A percentile compares a stretch with the other conserved stretches of the same genome.
phyloP scores from a whole-genome alignment of 2,797 vertebrate genomes.

The Phalloptychus januarius region DNA sequence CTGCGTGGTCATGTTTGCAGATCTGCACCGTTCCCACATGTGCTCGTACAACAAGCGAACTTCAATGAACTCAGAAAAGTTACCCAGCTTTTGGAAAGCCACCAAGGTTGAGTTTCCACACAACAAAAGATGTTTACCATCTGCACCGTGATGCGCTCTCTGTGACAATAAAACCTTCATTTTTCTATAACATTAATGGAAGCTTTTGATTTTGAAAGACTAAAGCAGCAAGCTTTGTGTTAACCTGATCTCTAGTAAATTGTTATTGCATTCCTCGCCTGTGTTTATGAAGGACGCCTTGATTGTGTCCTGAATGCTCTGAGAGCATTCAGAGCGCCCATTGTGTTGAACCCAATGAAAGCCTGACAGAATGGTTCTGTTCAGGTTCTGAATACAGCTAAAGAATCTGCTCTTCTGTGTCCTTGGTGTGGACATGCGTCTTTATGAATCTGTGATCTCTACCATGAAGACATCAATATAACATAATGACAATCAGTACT shows the following conservation, averaged over 20 bases:
- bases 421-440: background rate
- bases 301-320: background rate
- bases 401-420: background rate
- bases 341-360: constrained; percentile 3
- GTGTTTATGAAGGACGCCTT: background rate
- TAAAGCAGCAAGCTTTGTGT: background rate
- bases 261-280: background rate
- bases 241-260: background rate
- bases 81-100: background rate
- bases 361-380: constrained; percentile 7
- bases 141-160: background rate
- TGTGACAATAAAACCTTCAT: background rate
- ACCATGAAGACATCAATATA: background rate
- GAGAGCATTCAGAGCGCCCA: background rate
- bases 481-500: background rate
- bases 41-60: background rate
- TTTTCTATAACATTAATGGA: background rate
- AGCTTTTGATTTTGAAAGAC: background rate
- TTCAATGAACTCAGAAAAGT: background rate
- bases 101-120: background rate
- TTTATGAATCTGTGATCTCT: background rate
- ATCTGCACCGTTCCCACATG: background rate
- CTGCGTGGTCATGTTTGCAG: background rate
- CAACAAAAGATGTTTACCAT: background rate
- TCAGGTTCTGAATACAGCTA: background rate